Evolutionary conservation across 2,113 vertebrate species (phyloP).

Genomic region (Ctenodactylus gundi): DNA sequence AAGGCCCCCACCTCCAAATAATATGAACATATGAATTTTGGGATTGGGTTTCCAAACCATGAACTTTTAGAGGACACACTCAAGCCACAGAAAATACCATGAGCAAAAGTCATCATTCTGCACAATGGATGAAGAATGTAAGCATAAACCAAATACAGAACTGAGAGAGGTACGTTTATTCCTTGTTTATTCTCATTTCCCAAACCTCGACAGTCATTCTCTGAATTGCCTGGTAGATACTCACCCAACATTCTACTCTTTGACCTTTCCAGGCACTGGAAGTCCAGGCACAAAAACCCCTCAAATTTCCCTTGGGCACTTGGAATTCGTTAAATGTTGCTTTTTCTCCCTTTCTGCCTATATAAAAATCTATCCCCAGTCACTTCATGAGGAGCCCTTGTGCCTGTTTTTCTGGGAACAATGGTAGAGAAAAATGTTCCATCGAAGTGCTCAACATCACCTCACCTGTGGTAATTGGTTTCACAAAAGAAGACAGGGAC

Average conservation of each 20-base stretch:
- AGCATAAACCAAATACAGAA: neutral
- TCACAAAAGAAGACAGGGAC: slow-evolving; percentile 76
- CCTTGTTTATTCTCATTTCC: neutral
- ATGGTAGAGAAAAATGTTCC: slow-evolving; percentile 61
- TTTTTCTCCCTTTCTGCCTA: neutral
- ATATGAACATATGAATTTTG: neutral
- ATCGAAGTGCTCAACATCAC: slow-evolving; percentile 75
- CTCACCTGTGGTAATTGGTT: slow-evolving; percentile 82
- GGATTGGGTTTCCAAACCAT: neutral
- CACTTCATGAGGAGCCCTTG: slow-evolving; percentile 71
- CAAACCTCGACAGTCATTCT: neutral
- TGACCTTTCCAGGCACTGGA: neutral
- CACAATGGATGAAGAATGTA: too few relatives aligned
- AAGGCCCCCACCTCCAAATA: neutral
- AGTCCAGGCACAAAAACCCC: too few relatives aligned
- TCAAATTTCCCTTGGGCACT: accelerated
- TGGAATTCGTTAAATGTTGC: accelerated
- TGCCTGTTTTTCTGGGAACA: slow-evolving; percentile 63
- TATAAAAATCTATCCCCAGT: slow-evolving; percentile 52
- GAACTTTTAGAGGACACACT: neutral
- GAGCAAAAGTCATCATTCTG: neutral
- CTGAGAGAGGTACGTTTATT: neutral
- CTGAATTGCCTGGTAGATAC: too few relatives aligned
- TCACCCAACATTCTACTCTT: neutral
- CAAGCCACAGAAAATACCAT: neutral